These are phyloP conservation scores for Octodonta nipae DNA, from an alignment of 2,888 invertebrate species.

Conservation along the genomic window DNA sequence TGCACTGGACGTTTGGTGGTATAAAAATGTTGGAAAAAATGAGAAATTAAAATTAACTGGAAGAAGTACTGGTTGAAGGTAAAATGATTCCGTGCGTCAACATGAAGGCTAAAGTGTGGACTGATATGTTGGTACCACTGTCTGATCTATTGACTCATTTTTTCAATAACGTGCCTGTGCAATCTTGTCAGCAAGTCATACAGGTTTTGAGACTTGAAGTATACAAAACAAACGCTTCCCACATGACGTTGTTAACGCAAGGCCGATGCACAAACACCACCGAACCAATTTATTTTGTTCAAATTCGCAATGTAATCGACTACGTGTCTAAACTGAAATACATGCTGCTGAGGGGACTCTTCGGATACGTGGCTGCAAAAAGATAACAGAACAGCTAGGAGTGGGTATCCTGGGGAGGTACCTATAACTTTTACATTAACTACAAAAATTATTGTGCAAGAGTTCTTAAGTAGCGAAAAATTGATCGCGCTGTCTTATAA, in stretches of 20 bases:
- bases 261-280: slow-evolving; percentile 59
- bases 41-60: too few species aligned
- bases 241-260: slow-evolving; percentile 62
- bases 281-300: slow-evolving; percentile 65
- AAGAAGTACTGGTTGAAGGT: slow-evolving; percentile 67
- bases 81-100: slow-evolving; percentile 77
- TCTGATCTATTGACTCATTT: slow-evolving; percentile 68
- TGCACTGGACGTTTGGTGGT: too few species aligned
- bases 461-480: slow-evolving; percentile 10
- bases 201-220: slow-evolving; percentile 68
- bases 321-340: slow-evolving; percentile 80
- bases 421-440: slow-evolving; percentile 17
- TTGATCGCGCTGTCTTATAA: slow-evolving; percentile 19
- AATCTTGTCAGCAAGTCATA: slow-evolving; percentile 65
- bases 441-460: slow-evolving; percentile 15
- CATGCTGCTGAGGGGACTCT: slow-evolving; percentile 50
- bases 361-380: slow-evolving; percentile 36
- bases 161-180: slow-evolving; percentile 62
- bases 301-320: slow-evolving; percentile 69
- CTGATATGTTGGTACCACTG: slow-evolving; percentile 69
- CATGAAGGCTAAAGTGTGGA: slow-evolving; percentile 70
- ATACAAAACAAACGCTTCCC: slow-evolving; percentile 64
- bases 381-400: slow-evolving; percentile 49
- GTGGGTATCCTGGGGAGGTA: slow-evolving; percentile 35
- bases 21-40: too few species aligned